Base-by-base conservation (phyloP, 2,797 vertebrate species). In the Pangasius djambal region DNA sequence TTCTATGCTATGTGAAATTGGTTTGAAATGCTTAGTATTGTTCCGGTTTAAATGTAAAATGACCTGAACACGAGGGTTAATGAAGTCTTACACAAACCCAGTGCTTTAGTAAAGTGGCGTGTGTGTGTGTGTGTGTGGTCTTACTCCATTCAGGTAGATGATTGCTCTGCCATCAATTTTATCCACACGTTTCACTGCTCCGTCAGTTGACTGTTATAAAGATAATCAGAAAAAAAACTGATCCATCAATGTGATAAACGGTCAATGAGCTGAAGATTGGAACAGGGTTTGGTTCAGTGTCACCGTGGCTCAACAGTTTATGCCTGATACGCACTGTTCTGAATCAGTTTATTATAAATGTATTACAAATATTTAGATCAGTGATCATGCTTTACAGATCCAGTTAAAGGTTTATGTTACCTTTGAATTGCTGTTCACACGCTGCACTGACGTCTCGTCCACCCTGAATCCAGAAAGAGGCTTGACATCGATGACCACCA, bases 401-500 rank as follows among this genome's bases (percentile, higher is more conserved):
- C n/a, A 52, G 15, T 82, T 87, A 31, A 63, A 57, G 16, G 15
- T 25, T 15, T 63, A 31, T 40, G 0, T 61, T 83, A 83, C 79
- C 0, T 40, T 79, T 87, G 67, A 86, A 79, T 63, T 85, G 55
- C 72, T 52, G 65, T 91, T 93, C 90, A 92, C 88, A 89, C 79
- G 95, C 95, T 90, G 79, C 9, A 96, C 86, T 3, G 95, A 95
- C 78, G 7, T 77, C 55, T 90, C 61, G 22, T 94, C 92, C 89
- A 94, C 82, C 6, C 90, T 13, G 88, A 95, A 95, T 37, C 96
- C 96, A 28, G 96, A 97, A 89, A 97, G 92, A 55, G 96, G 92
- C 25, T 95, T 96, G 89, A 96, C 86, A 85, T 96, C 94, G 78
- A 96, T 84, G 90, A 96, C 94, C 59, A 96, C 94, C 96, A 96